These are phyloP conservation scores for Cheilosia soror DNA, from an alignment of 2,888 invertebrate genomes.

Conservation along the genomic window DNA sequence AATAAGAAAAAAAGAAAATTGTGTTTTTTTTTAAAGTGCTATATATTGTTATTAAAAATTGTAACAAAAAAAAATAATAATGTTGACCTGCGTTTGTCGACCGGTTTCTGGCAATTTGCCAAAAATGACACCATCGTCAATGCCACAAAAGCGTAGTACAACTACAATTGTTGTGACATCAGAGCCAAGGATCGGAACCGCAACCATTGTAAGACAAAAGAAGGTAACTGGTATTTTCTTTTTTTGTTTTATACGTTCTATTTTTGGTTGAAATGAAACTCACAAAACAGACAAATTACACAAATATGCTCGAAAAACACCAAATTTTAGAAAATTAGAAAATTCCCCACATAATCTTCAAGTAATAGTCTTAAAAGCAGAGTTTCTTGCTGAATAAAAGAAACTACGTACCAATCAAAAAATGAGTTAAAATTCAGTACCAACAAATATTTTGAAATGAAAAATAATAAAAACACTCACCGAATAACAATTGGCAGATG, in stretches of 20 bases:
- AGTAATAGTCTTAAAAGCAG: no score
- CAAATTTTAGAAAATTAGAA: no score
- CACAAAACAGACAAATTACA: no score
- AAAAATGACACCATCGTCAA: constrained; percentile 82
- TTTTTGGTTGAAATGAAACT: not conserved
- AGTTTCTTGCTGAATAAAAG: no score
- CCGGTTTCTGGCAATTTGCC: constrained; percentile 83
- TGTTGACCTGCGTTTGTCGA: constrained; percentile 84
- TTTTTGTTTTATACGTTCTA: not conserved
- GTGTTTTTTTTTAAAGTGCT: constrained; percentile 38
- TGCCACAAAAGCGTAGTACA: constrained; percentile 79
- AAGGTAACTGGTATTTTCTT: constrained; percentile 74
- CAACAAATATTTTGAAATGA: no score
- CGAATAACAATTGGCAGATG: no score
- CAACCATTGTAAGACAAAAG: constrained; percentile 75
- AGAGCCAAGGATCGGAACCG: constrained; percentile 81
- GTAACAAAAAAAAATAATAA: constrained; percentile 59
- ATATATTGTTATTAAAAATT: constrained; percentile 20
- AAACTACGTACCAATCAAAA: no score
- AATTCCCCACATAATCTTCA: no score
- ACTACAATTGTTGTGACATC: constrained; percentile 81
- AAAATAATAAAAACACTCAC: no score
- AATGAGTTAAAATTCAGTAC: no score
- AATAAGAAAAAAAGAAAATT: constrained; percentile 10
- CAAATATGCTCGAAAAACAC: no score